Percentiles rank a stretch among this genome's conserved stretches.
Conservation (phyloP, 2,888 invertebrate genomes). For the Acrocyrtus sp. region DNA sequence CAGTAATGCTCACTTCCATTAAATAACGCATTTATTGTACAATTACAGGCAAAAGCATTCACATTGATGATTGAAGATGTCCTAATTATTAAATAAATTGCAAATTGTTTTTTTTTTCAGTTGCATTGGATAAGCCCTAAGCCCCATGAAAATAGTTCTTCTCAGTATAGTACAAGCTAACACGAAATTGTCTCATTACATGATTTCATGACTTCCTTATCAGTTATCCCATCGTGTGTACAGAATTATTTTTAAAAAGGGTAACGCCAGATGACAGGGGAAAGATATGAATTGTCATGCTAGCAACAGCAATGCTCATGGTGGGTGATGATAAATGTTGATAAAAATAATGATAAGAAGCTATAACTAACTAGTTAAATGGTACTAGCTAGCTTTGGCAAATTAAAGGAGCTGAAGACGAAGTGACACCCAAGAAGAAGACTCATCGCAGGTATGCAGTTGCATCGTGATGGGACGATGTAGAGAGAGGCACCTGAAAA, state of each 20-base stretch:
- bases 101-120: not conserved
- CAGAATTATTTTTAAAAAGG: no score
- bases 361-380: not conserved
- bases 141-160: not conserved
- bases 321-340: not conserved
- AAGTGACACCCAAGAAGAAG: conserved; percentile 38
- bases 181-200: conserved; percentile 50
- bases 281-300: no score
- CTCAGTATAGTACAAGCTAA: conserved; percentile 12
- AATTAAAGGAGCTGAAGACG: conserved; percentile 19
- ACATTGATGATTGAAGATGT: conserved; percentile 16
- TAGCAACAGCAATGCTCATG: not conserved
- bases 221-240: conserved; percentile 31
- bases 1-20: not conserved
- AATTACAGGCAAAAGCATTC: not conserved
- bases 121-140: not conserved
- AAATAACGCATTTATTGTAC: not conserved
- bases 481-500: no score
- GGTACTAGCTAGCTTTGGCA: conserved; percentile 2
- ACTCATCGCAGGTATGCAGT: not conserved
- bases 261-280: not conserved
- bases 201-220: conserved; percentile 49
- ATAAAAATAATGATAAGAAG: not conserved
- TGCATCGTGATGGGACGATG: no score
- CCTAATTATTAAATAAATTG: conserved; percentile 42